Evolutionary conservation across 1,140 invertebrate genomes (phyloP).

Genomic region (Caenorhabditis elegans): WBcel235 BX284605.5:13111501-13112000

Average conservation of each 20-base stretch:
- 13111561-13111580: neutral
- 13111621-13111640: constrained; percentile 13
- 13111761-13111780: constrained; percentile 22
- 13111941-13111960: constrained; percentile 23
- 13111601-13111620: neutral
- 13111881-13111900: neutral
- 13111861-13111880: constrained; percentile 26
- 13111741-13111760: neutral
- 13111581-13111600: neutral
- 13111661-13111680: neutral
- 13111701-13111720: constrained; percentile 22
- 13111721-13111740: neutral
- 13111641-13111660: constrained; percentile 16
- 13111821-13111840: constrained; percentile 31
- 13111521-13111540: neutral
- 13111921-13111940: neutral
- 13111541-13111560: neutral
- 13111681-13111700: neutral
- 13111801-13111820: constrained; percentile 17
- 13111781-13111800: neutral
- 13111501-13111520: too few relatives aligned
- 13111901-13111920: neutral
- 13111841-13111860: constrained; percentile 28
- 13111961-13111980: constrained; percentile 17
- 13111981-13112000: constrained; percentile 23